A percentile compares a stretch with the other conserved stretches of the same genome.
Evolutionary conservation across 2,888 invertebrate species (phyloP).

Genomic region (Sphinx pinastri): DNA sequence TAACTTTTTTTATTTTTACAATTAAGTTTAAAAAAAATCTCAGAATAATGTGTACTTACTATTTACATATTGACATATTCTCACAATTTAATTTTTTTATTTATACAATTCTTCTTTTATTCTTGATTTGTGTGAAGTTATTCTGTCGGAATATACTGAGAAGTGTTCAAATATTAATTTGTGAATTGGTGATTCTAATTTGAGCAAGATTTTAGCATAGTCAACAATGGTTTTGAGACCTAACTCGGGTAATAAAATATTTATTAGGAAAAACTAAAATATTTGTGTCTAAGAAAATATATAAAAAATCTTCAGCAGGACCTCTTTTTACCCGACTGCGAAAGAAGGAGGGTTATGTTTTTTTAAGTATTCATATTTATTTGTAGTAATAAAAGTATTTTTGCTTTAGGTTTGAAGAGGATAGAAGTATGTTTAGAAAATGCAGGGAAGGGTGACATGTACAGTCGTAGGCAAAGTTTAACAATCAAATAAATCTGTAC

Average conservation of each 20-base stretch:
- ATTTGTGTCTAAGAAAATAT: background rate
- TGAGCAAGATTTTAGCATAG: slow-evolving; percentile 36
- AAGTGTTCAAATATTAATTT: slow-evolving; percentile 20
- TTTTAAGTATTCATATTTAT: no score
- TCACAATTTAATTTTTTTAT: slow-evolving; percentile 37
- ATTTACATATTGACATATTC: slow-evolving; percentile 61
- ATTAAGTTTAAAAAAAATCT: slow-evolving; percentile 39
- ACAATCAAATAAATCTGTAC: slow-evolving; percentile 32
- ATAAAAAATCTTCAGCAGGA: background rate
- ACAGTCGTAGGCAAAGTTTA: slow-evolving; percentile 47
- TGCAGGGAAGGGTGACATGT: slow-evolving; percentile 33
- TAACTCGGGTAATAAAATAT: background rate
- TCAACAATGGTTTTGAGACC: background rate
- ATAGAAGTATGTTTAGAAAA: slow-evolving; percentile 23
- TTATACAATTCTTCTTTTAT: slow-evolving; percentile 27
- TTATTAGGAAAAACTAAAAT: background rate
- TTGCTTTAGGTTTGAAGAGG: background rate
- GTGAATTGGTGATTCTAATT: slow-evolving; percentile 33
- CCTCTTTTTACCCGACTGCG: no score
- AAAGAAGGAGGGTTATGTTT: no score
- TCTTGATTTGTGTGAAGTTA: slow-evolving; percentile 28
- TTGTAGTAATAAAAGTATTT: background rate
- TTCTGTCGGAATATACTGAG: slow-evolving; percentile 26
- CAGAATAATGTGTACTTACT: slow-evolving; percentile 46
- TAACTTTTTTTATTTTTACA: slow-evolving; percentile 46